These are phyloP conservation scores for Petrocephalus schoutedeni DNA, from an alignment of 2,797 vertebrate genomes.

Conservation along the genomic window DNA sequence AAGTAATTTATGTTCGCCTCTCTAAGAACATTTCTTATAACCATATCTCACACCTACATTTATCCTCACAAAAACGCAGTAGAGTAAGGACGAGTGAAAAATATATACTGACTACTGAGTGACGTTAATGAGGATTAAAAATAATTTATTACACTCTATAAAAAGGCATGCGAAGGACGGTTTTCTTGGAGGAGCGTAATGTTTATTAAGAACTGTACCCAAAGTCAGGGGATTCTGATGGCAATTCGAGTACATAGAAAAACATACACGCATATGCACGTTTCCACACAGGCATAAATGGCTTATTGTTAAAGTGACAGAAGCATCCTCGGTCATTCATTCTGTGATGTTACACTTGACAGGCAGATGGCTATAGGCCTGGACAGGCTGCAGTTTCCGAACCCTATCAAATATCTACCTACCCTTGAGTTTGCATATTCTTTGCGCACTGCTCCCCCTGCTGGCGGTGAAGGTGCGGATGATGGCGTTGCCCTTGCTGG, in stretches of 20 bases:
- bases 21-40: background rate
- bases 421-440: slow-evolving; percentile 45
- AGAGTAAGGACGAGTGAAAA: background rate
- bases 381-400: background rate
- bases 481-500: slow-evolving; percentile 17
- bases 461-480: slow-evolving; percentile 29
- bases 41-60: background rate
- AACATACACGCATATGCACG: background rate
- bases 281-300: background rate
- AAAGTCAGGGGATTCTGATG: background rate
- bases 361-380: background rate
- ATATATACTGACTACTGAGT: background rate
- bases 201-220: background rate
- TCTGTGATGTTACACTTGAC: background rate
- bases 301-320: background rate
- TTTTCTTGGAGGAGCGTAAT: background rate
- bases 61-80: background rate
- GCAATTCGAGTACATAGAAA: background rate
- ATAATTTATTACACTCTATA: background rate
- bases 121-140: background rate
- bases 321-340: background rate
- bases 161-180: background rate
- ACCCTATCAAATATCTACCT: slow-evolving; percentile 27
- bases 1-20: background rate
- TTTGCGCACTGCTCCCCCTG: slow-evolving; percentile 37